These are phyloP conservation scores for Pseudorhombus dupliciocellatus DNA, from an alignment of 2,113 vertebrate species.

Conservation along the genomic window DNA sequence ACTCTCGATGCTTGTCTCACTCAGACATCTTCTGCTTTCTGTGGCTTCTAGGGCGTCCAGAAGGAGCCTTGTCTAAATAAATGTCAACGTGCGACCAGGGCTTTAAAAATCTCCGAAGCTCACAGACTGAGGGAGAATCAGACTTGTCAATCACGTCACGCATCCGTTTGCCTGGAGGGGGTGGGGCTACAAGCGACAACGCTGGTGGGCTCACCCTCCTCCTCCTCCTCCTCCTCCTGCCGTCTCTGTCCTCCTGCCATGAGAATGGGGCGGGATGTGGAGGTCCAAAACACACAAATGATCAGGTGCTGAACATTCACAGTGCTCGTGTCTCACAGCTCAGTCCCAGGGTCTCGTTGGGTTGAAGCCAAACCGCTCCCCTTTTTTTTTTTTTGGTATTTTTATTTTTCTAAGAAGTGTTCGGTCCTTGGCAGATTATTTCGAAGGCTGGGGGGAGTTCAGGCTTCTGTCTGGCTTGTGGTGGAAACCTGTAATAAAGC, in stretches of 20 bases:
- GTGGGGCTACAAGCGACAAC: constrained; percentile 83
- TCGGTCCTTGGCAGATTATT: constrained; percentile 86
- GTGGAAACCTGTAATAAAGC: constrained; percentile 29
- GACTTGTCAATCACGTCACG: constrained; percentile 84
- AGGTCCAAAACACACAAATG: constrained; percentile 88
- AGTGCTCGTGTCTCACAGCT: constrained; percentile 42
- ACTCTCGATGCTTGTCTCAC: constrained; percentile 47
- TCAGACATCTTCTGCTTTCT: constrained; percentile 81
- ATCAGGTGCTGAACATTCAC: constrained; percentile 81
- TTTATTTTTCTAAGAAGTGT: constrained; percentile 72
- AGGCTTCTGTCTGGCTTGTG: constrained; percentile 85
- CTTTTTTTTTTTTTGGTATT: constrained; percentile 35
- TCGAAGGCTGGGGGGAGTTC: constrained; percentile 81
- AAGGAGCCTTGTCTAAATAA: constrained; percentile 89
- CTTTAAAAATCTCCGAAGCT: constrained; percentile 56
- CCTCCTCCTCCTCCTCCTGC: neutral
- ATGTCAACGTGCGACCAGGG: constrained; percentile 83
- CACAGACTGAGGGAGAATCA: constrained; percentile 80
- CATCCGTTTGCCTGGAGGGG: constrained; percentile 51
- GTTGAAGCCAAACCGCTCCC: constrained; percentile 40
- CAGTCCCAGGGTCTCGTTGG: neutral
- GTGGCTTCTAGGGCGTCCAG: constrained; percentile 68
- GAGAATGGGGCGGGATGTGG: constrained; percentile 80
- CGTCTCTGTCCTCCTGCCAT: constrained; percentile 77
- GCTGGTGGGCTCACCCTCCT: constrained; percentile 75